Evolutionary conservation across 1,140 invertebrate genomes (phyloP).

Genomic region (Thaumatotibia leucotreta): DNA sequence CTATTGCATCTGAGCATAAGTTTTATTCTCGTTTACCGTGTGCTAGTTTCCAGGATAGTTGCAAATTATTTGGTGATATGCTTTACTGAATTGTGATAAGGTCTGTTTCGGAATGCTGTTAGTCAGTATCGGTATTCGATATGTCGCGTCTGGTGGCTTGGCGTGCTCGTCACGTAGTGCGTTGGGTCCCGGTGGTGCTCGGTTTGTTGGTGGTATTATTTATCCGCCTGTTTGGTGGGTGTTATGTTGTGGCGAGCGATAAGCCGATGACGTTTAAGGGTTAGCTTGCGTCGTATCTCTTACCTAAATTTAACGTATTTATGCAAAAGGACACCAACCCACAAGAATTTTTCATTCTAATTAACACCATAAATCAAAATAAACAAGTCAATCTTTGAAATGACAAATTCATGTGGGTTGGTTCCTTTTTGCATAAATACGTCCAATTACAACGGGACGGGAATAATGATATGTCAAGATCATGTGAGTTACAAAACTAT

Average conservation of each 20-base stretch:
- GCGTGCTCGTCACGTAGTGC: slow-evolving; percentile 5
- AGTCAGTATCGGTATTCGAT: not conserved
- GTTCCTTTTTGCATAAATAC: too few relatives aligned
- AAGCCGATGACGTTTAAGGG: not conserved
- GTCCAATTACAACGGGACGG: too few relatives aligned
- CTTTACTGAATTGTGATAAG: not conserved
- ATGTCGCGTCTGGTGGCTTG: slow-evolving; percentile 8
- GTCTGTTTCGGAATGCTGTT: not conserved
- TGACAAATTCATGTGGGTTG: too few relatives aligned
- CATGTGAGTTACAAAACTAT: too few relatives aligned
- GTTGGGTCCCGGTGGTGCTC: slow-evolving; percentile 3
- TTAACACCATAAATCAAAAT: too few relatives aligned
- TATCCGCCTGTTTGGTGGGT: not conserved
- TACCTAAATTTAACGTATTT: not conserved
- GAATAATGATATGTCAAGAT: too few relatives aligned
- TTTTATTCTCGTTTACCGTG: not conserved
- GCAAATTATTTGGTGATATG: not conserved
- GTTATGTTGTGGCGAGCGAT: not conserved
- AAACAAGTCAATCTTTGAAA: too few relatives aligned
- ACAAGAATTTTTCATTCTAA: too few relatives aligned
- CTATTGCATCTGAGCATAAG: not conserved
- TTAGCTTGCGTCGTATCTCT: not conserved
- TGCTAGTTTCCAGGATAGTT: not conserved
- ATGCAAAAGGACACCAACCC: too few relatives aligned
- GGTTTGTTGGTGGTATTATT: slow-evolving; percentile 9